Evolutionary conservation across 2,888 invertebrate genomes (phyloP).

Genomic region (Desoria tigrina): DNA sequence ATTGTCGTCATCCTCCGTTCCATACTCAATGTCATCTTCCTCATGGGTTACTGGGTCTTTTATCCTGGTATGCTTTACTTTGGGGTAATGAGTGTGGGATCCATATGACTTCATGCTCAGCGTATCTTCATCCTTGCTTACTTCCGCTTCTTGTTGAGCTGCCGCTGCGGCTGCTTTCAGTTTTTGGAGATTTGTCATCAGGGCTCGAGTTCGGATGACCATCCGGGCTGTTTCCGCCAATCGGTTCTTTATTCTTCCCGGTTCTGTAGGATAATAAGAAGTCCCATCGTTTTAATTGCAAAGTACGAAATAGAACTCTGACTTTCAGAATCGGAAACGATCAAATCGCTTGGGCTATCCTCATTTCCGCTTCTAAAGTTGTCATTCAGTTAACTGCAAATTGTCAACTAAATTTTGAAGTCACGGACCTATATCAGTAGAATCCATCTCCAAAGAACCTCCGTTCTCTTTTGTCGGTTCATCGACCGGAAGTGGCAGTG

Average conservation of each 20-base stretch:
- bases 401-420: neutral
- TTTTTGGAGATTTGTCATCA: constrained; percentile 51
- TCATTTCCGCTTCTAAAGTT: no score
- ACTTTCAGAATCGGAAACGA: no score
- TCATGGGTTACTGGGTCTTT: neutral
- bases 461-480: constrained; percentile 12
- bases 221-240: constrained; percentile 51
- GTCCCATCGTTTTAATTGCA: no score
- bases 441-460: constrained; percentile 7
- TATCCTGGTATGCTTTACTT: constrained; percentile 4
- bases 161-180: constrained; percentile 36
- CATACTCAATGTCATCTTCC: constrained; percentile 10
- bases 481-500: constrained; percentile 28
- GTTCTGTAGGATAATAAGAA: constrained; percentile 14
- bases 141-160: constrained; percentile 17
- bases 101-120: constrained; percentile 52
- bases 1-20: neutral
- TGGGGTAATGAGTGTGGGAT: constrained; percentile 47
- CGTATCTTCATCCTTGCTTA: constrained; percentile 42
- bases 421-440: neutral
- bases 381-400: no score
- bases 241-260: constrained; percentile 43
- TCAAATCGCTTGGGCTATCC: no score
- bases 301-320: no score
- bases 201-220: constrained; percentile 49